These are phyloP conservation scores for Peromyscus eremicus DNA, from an alignment of 2,797 vertebrate genomes.

Conservation along the genomic window DNA sequence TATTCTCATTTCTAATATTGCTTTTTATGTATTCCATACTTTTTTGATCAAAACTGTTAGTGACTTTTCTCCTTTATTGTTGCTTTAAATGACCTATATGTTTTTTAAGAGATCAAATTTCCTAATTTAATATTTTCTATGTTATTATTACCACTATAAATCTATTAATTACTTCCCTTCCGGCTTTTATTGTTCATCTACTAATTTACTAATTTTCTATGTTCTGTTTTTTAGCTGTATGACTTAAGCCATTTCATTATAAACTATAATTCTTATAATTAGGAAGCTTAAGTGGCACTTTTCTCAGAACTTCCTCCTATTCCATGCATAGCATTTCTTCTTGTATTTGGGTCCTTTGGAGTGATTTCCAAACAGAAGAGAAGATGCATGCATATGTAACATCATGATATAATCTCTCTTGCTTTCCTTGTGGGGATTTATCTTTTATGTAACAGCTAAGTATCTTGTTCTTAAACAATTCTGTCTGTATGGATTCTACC, in stretches of 20 bases:
- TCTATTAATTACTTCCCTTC: background rate
- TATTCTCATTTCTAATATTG: background rate
- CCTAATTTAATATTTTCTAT: slow-evolving; percentile 20
- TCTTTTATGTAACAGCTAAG: background rate
- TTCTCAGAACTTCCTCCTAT: background rate
- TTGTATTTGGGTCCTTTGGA: background rate
- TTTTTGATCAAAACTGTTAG: background rate
- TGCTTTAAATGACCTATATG: background rate
- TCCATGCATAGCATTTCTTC: background rate
- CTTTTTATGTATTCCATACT: background rate
- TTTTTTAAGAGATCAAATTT: slow-evolving; percentile 28
- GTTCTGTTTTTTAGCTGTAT: background rate
- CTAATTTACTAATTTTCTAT: slow-evolving; percentile 39
- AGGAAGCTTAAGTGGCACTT: background rate
- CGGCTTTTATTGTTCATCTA: background rate
- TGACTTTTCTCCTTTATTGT: background rate
- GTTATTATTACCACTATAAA: slow-evolving; percentile 22
- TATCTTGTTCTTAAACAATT: slow-evolving; percentile 6
- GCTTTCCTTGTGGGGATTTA: background rate
- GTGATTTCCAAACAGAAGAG: slow-evolving; percentile 32
- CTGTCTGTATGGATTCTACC: background rate
- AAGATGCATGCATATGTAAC: background rate
- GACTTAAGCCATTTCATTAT: slow-evolving; percentile 16
- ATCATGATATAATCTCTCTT: background rate
- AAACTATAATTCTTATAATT: slow-evolving; percentile 13